Base-by-base conservation (phyloP, 2,797 vertebrate species). In the Moxostoma hubbsi region DNA sequence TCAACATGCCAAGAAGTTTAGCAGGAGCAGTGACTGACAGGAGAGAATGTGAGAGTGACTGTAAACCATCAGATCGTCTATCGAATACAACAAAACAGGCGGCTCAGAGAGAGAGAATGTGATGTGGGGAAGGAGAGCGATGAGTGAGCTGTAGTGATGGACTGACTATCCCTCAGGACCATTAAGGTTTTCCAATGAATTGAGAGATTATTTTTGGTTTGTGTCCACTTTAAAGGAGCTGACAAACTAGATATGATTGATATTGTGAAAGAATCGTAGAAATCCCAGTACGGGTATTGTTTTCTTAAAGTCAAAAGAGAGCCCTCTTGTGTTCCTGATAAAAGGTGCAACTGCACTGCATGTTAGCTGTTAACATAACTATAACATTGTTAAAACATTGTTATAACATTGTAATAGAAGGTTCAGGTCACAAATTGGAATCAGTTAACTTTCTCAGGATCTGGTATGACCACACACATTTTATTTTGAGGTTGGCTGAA, bases 1-100 rank as follows among this genome's bases (percentile, higher is more conserved):
- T 55, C 71, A 9, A 15, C 80, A 70, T 79, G 82, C 71, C 75
- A 86, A 18, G 49, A 77, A 67, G 81, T 81, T 75, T 81, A 63
- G 66, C 49, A 73, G 75, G 65, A 87, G 77, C 51, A 57, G n/a
- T 73, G 79, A 83, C 53, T 86, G 81, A 89, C 85, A 72, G 4
- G 45, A n/a, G 59, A 51, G 73, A 86, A 81, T 81, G 78, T 15
- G 24, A 80, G 54, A 54, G 81, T 58, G 76, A 77, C 61, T 67
- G 11, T 53, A 61, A 78, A 57, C 69, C 68, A 55, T 67, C 77
- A 75, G 65, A 64, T 5, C 71, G 75, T 82, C 6, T 2, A 70
- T 82, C 62, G 63, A 73, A 83, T 83, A 82, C 79, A 78, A 77
- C 50, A 46, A 55, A 54, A 53, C 66, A 45, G 61, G 53, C 13